Evolutionary conservation across 2,797 vertebrate genomes (phyloP), one percentile per base, ranked within the genome.

Genomic region (Pseudomugil gertrudae): DNA sequence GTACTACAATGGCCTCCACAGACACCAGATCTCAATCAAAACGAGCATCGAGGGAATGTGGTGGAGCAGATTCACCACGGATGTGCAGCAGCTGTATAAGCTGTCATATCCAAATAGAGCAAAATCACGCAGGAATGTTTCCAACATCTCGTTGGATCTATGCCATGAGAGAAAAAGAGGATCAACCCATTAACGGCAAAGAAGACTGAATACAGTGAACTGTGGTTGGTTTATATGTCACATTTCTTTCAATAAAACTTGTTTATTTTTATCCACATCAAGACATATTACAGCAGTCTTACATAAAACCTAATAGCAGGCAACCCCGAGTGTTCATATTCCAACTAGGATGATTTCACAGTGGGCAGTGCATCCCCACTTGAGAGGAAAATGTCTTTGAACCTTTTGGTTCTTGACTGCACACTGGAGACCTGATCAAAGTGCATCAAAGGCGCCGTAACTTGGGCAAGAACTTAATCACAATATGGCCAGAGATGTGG

Each of bases 401-500:
- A 14, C 27, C 21, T 24, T 51, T 48, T 33, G 63, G 54, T 43
- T 10, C 51, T 72, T 66, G 10, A 29, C 32, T 15, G 26, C 50
- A 66, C 59, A 71, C 30, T 33, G 35, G 63, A 81, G 61, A 47
- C 55, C 24, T 14, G 15, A 72, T 69, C 30, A 23, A 50, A 17
- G 47, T 24, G 45, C 43, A 66, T 79, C 58, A 74, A 66, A 69
- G 26, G 73, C 71, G 66, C 64, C 51, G 58, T 51, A 78, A 85
- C 80, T 59, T 36, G 59, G 55, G 55, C 32, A 29, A 76, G 69
- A 63, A 62, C 57, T 74, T 57, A 64, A 59, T 65, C 58, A 36
- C 32, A 80, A 72, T 15, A 58, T 1, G 48, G 53, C 66, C 52
- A 1, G 38, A 19, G 27, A 48, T 26, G 53, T 62, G 29, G n/a